These are phyloP conservation scores for Trididemnum nubilum DNA, from an alignment of 23 tunicate genomes.

Conservation along the genomic window DNA sequence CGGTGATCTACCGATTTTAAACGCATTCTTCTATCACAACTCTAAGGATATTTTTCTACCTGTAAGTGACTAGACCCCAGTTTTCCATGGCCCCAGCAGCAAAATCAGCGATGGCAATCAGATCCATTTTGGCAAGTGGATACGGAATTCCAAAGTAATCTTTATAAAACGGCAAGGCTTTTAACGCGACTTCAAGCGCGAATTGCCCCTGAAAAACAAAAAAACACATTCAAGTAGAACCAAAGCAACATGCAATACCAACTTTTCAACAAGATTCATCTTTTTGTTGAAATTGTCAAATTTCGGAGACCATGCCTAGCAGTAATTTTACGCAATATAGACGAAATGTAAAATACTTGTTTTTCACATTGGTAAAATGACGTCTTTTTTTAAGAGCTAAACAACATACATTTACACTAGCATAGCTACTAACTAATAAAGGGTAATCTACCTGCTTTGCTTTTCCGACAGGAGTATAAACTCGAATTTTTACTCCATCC, in stretches of 20 bases:
- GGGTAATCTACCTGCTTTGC: constrained; percentile 54
- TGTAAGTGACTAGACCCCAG: constrained; percentile 98
- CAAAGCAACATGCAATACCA: neutral
- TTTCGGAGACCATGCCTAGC: no score
- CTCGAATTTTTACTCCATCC: constrained; percentile 79
- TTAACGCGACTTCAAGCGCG: constrained; percentile 84
- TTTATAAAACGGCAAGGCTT: constrained; percentile 76
- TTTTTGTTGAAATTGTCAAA: neutral
- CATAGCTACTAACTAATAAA: no score
- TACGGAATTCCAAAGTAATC: constrained; percentile 95
- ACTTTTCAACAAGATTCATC: no score
- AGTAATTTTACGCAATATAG: no score
- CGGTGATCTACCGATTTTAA: no score
- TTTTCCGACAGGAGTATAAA: constrained; percentile 90
- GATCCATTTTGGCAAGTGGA: constrained; percentile 92
- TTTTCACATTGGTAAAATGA: no score
- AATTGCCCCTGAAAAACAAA: constrained; percentile 54
- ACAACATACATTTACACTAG: no score
- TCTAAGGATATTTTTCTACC: no score
- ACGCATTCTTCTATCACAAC: no score
- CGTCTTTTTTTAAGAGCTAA: no score
- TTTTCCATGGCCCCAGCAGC: constrained; percentile 99
- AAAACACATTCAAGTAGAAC: no score
- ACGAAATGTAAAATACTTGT: no score
- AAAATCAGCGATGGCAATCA: constrained; percentile 97